phyloP scores from a whole-genome alignment of 2,113 vertebrate species.

The Chauna torquata region DNA sequence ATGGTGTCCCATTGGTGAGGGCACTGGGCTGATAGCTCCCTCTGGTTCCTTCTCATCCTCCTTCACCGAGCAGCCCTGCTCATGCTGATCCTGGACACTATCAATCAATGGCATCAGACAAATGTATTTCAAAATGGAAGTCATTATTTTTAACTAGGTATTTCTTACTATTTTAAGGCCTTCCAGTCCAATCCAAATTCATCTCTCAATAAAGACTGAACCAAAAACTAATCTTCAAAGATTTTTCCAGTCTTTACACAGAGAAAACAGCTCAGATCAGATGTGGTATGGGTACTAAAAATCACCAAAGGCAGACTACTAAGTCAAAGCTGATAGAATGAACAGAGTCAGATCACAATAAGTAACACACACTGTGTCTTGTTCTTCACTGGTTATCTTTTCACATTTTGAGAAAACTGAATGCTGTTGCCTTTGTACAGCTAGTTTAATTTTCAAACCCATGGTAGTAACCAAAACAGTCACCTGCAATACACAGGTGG shows the following conservation, averaged over 20 bases:
- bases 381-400: neutral
- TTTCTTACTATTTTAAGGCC: neutral
- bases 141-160: neutral
- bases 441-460: neutral
- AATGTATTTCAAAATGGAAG: neutral
- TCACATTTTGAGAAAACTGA: neutral
- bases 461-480: neutral
- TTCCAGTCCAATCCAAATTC: neutral
- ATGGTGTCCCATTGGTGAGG: rapidly evolving
- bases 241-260: neutral
- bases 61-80: rapidly evolving
- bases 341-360: neutral
- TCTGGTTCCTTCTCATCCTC: neutral
- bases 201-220: neutral
- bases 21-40: neutral
- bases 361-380: neutral
- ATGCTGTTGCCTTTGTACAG: neutral
- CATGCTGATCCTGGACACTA: rapidly evolving
- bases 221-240: neutral
- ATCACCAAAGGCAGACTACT: neutral
- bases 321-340: neutral
- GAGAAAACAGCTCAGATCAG: neutral
- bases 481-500: neutral
- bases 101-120: neutral
- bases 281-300: neutral